Percentiles rank a stretch among this genome's conserved stretches.
These are phyloP conservation scores for Papilio dardanus DNA, from an alignment of 1,140 invertebrate genomes.

Conservation along the genomic window DNA sequence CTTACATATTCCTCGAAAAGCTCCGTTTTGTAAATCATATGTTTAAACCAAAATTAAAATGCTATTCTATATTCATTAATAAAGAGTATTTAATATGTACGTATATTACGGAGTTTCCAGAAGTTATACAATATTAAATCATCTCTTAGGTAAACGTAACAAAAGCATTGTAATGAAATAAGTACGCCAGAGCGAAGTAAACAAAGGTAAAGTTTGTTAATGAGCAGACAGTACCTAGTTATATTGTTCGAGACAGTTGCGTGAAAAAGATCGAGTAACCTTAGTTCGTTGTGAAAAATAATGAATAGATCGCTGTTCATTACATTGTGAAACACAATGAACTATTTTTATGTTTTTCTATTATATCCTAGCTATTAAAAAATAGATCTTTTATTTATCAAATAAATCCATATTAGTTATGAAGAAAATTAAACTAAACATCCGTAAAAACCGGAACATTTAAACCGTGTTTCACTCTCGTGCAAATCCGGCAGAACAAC, in stretches of 20 bases:
- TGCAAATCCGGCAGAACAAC: background rate
- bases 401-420: too few relatives aligned
- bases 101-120: background rate
- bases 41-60: background rate
- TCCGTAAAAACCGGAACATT: background rate
- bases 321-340: too few relatives aligned
- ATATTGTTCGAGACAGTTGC: background rate
- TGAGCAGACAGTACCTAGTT: background rate
- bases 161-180: conserved; percentile 5
- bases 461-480: background rate
- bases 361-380: too few relatives aligned
- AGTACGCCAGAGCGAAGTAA: background rate
- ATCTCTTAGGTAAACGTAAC: background rate
- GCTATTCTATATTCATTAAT: background rate
- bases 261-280: background rate
- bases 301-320: background rate
- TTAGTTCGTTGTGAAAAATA: background rate
- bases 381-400: too few relatives aligned
- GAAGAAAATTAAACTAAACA: too few relatives aligned
- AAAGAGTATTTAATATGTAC: background rate
- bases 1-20: background rate
- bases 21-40: background rate
- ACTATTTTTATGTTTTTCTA: too few relatives aligned
- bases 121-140: background rate
- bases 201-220: conserved; percentile 18